Evolutionary conservation across 2,113 vertebrate species (phyloP), one percentile per base, ranked within the genome.

Genomic region (Amphiprion percula): DNA sequence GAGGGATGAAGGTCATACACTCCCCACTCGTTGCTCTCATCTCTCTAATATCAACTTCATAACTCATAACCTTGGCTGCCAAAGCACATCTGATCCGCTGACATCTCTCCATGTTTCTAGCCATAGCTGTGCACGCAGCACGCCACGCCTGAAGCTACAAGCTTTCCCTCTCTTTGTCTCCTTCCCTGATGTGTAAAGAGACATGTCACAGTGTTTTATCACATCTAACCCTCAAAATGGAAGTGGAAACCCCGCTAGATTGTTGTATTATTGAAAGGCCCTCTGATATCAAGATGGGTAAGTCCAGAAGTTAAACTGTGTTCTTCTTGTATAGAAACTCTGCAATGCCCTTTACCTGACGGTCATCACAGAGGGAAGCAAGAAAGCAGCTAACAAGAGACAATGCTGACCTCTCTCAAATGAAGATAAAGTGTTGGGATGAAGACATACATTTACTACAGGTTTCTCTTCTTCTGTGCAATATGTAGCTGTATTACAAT

Each of bases 1-100:
- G 65, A 73, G 62, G 30, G 80, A 90, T 87, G 87, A 91, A 94
- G 91, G 92, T 93, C 79, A 83, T 59, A 50, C 64, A 49, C 85
- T 89, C 90, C 73, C 82, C 71, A 82, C 72, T 84, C 66, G 19
- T 80, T 64, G 61, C 67, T 66, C 56, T 28, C 65, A 21, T 63
- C 59, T 67, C 66, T 82, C 69, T 75, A 66, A 84, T 68, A 84
- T 82, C 71, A 87, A 72, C 85, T 89, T 89, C 61, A 81, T 86
- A 88, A 87, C 74, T 72, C 77, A 37, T 63, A 79, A 86, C 80
- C 86, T 90, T 85, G 79, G 49, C 84, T 66, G 64, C 59, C 64
- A 70, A 58, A 72, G 74, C 60, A 50, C 59, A 62, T 72, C 56
- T 74, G 82, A 77, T 74, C 19, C 26, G 3, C 67, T 59, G 65